These are phyloP conservation scores for Pipistrellus nathusii DNA, from an alignment of 2,797 vertebrate genomes.

Conservation along the genomic window DNA sequence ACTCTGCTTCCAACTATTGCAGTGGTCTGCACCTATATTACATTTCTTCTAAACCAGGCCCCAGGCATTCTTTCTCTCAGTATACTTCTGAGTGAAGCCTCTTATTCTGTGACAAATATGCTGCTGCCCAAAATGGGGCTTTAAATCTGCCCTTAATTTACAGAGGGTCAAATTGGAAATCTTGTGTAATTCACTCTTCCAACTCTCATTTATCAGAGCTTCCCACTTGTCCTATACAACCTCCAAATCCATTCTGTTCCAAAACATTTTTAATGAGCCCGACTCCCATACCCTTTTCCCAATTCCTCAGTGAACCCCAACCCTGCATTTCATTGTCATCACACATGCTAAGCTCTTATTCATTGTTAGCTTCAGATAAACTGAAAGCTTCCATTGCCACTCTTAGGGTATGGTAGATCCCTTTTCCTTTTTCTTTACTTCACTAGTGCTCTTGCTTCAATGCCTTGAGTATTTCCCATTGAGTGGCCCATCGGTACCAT, in stretches of 20 bases:
- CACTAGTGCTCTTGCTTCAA: not conserved
- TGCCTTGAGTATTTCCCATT: not conserved
- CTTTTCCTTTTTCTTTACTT: not conserved
- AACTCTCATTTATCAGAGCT: not conserved
- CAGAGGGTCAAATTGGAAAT: constrained; percentile 1
- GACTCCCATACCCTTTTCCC: not conserved
- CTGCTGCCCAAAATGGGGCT: not conserved
- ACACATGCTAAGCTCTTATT: not conserved
- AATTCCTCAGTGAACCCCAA: not conserved
- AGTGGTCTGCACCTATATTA: not conserved
- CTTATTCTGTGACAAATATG: not conserved
- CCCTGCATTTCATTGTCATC: not conserved
- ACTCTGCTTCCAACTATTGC: not conserved
- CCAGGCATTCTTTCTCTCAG: not conserved
- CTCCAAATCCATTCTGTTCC: not conserved
- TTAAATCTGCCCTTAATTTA: constrained; percentile 41
- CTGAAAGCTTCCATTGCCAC: not conserved
- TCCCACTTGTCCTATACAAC: not conserved
- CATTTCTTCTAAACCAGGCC: not conserved
- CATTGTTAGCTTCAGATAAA: not conserved
- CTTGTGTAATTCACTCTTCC: not conserved
- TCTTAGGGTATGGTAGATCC: not conserved
- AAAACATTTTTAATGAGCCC: not conserved
- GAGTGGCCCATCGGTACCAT: not conserved
- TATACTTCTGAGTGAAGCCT: not conserved